Base-by-base conservation (phyloP, 2,797 vertebrate genomes). In the Pseudomugil gertrudae region DNA sequence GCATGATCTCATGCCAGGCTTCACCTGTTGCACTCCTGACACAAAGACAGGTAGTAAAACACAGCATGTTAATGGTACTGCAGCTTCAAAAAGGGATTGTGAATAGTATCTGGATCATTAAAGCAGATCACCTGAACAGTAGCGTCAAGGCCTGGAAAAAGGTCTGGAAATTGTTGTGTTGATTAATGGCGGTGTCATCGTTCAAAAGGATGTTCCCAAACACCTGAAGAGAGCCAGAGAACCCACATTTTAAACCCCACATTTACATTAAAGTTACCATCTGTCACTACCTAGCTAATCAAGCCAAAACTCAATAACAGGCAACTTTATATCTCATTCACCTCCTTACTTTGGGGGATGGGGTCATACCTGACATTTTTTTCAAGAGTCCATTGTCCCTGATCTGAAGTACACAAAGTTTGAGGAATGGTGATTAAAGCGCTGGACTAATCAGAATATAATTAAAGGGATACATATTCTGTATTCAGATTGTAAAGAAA, bases 1-100 rank as follows among this genome's bases (percentile, higher is more conserved):
- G 82, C 98, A 99, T 99, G 90, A 99, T 99, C 78, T 99, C 98
- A 0, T 99, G 98, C 98, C 98, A 99, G 19, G 94, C 96, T 84
- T 99, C 98, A 3, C 98, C 98, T 0, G 98, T 99, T 33, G 98
- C 97, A 1, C 98, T 99, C 94, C 98, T 99, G 87, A 26, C 8
- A 59, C 11, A 17, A 38, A 38, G 36, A 38, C 14, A 38, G 14
- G 17, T 15, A 38, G 36, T 38, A 38, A 38, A 15, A 38, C 36
- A 38, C 15, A 38, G 3, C 36, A 38, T 6, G 6, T 14, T 38
- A 38, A 38, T 15, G 36, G 15, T 15, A 38, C 4, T 15, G 36
- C 36, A 17, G 14, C 5, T 38, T 38, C 36, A 15, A 3, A 38
- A 17, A 15, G 15, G 15, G 36, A 17, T 5, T 15, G 36, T 38